A percentile compares a stretch with the other conserved stretches of the same genome.
phyloP scores from a whole-genome alignment of 2,797 vertebrate species.

The Pipistrellus nathusii region DNA sequence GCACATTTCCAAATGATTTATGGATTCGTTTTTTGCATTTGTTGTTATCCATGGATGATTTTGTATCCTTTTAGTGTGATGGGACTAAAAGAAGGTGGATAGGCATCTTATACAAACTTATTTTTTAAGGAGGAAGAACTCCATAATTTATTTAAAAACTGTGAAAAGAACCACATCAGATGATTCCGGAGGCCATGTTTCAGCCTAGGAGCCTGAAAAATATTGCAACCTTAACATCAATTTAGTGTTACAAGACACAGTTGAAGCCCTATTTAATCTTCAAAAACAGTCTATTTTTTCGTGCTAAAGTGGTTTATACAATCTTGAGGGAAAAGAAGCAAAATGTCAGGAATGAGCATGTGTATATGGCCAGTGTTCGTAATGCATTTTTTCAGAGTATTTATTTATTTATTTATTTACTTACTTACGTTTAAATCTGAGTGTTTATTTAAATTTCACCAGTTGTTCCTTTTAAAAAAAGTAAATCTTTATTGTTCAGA shows the following conservation, averaged over 20 bases:
- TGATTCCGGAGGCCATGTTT: slow-evolving; percentile 6
- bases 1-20: background rate
- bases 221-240: background rate
- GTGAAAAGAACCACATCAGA: background rate
- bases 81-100: background rate
- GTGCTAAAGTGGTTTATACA: background rate
- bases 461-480: no score
- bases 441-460: no score
- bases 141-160: background rate
- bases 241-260: background rate
- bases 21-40: background rate
- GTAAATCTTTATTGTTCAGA: no score
- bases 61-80: background rate
- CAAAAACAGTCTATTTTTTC: background rate
- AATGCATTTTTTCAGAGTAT: background rate
- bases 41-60: background rate
- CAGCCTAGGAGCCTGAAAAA: slow-evolving; percentile 1
- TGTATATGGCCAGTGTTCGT: background rate
- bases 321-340: slow-evolving; percentile 59
- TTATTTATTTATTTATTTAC: no score
- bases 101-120: background rate
- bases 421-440: no score
- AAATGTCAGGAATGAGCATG: background rate
- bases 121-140: background rate
- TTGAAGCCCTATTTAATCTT: background rate